A percentile compares a stretch with the other conserved stretches of the same genome.
Evolutionary conservation across 1,140 invertebrate genomes (phyloP).

Genomic region (Achatina immaculata): DNA sequence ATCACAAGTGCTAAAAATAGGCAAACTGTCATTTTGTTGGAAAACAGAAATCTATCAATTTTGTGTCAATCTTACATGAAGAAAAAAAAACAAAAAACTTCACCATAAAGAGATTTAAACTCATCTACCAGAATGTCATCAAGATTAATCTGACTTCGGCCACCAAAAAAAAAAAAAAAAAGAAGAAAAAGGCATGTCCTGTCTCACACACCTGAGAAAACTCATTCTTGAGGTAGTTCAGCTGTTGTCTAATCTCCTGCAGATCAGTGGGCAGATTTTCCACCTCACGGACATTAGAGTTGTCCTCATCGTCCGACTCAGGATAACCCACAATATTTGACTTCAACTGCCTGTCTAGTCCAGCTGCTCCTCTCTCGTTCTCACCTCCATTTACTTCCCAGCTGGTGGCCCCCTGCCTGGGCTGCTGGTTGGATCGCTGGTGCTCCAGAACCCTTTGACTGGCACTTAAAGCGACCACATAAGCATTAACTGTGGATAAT

Average conservation of each 20-base stretch:
- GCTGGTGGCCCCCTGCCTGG: background rate
- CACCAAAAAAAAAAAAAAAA: no score
- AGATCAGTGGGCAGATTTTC: slow-evolving; percentile 50
- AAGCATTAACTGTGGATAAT: slow-evolving; percentile 39
- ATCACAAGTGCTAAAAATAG: no score
- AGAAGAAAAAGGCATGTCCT: no score
- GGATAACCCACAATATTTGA: slow-evolving; percentile 47
- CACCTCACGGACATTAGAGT: slow-evolving; percentile 30
- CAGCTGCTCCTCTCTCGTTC: background rate
- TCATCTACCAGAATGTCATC: no score
- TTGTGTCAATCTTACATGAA: no score
- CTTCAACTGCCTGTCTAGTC: slow-evolving; percentile 34
- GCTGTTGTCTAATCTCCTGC: slow-evolving; percentile 55
- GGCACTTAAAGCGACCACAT: slow-evolving; percentile 40
- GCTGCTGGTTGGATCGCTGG: background rate
- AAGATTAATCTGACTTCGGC: no score
- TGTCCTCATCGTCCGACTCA: slow-evolving; percentile 46
- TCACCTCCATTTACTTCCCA: slow-evolving; percentile 6
- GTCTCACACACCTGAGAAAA: slow-evolving; percentile 52
- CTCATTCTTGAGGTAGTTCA: slow-evolving; percentile 62
- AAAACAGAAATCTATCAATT: no score
- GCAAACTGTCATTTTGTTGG: no score
- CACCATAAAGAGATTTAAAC: no score
- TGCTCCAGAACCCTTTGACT: slow-evolving; percentile 21
- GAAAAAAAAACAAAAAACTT: no score